Evolutionary conservation across 2,113 vertebrate genomes (phyloP).

Genomic region (Malurus melanocephalus): DNA sequence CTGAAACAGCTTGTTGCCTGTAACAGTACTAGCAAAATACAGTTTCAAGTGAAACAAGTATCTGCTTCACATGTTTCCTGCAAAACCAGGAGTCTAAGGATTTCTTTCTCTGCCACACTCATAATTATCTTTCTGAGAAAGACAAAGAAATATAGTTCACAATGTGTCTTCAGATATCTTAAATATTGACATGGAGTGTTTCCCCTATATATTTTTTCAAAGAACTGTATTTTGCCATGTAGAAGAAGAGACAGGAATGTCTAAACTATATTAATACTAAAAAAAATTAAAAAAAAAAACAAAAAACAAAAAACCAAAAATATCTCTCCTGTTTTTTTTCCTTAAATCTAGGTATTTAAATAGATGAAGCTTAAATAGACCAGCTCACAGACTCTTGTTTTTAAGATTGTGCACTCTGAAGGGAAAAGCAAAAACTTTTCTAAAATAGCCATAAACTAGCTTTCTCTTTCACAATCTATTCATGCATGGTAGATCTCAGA

Average conservation of each 20-base stretch:
- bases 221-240: background rate
- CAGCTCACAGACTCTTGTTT: background rate
- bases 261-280: background rate
- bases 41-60: background rate
- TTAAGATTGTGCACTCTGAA: background rate
- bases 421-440: background rate
- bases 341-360: background rate
- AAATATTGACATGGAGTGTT: background rate
- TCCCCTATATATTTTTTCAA: background rate
- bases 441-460: background rate
- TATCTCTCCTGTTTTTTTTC: background rate
- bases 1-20: background rate
- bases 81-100: background rate
- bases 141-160: background rate
- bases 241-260: background rate
- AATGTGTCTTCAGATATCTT: background rate
- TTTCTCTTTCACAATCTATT: background rate
- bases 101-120: background rate
- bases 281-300: background rate
- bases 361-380: background rate
- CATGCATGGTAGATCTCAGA: background rate
- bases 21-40: background rate
- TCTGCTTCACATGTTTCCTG: background rate
- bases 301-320: background rate
- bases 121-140: background rate